Evolutionary conservation across 2,797 vertebrate species (phyloP).

Genomic region (Macropus fuliginosus): DNA sequence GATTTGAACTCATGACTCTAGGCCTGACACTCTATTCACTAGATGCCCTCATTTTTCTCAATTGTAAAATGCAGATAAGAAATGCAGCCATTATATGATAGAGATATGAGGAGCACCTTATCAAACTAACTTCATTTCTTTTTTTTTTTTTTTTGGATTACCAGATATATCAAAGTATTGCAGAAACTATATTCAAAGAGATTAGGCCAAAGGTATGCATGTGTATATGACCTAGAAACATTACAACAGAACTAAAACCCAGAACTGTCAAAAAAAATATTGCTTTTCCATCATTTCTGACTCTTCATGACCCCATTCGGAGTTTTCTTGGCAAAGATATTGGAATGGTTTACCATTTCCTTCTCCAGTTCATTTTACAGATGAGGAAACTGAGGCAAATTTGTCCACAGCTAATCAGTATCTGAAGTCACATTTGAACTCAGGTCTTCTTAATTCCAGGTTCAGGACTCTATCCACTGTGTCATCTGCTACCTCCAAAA

Average conservation of each 20-base stretch:
- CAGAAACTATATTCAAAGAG: background rate
- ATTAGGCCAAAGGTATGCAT: background rate
- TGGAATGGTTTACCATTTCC: background rate
- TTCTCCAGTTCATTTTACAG: background rate
- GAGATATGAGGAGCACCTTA: background rate
- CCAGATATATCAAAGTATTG: background rate
- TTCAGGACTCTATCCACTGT: background rate
- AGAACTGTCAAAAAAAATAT: background rate
- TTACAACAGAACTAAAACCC: background rate
- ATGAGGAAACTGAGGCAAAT: background rate
- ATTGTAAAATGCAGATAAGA: background rate
- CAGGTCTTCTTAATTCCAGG: background rate
- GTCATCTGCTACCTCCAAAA: background rate
- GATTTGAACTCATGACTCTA: background rate
- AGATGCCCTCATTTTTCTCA: background rate
- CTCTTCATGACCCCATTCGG: background rate
- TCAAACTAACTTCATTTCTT: background rate
- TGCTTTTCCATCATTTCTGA: background rate
- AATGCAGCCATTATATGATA: background rate
- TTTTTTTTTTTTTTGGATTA: background rate
- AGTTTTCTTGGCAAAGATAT: background rate
- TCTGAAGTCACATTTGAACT: background rate
- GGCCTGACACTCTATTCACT: background rate
- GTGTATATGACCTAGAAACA: background rate
- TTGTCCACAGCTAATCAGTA: background rate